A percentile compares a stretch with the other conserved stretches of the same genome.
phyloP scores from a whole-genome alignment of 2,797 vertebrate genomes.

The Triplophysa bombifrons region DNA sequence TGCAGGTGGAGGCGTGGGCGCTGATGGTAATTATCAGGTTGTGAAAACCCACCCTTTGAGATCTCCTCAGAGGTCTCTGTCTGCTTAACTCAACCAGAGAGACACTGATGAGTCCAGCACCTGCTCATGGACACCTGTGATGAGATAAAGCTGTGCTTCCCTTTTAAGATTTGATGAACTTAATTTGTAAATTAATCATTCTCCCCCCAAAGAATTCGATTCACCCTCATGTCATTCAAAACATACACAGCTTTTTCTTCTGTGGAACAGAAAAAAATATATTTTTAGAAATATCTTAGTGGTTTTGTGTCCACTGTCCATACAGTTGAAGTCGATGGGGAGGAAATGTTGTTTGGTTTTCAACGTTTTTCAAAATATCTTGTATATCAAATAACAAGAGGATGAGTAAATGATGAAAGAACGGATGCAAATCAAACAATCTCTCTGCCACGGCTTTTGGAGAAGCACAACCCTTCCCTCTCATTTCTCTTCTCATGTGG shows the following conservation, averaged over 20 bases:
- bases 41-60: background rate
- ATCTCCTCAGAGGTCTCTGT: background rate
- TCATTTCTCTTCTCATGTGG: background rate
- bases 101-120: background rate
- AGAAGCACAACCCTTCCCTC: background rate
- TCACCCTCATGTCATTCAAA: no score
- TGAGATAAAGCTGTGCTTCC: background rate
- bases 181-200: no score
- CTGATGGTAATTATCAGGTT: conserved; percentile 31
- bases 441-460: background rate
- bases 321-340: no score
- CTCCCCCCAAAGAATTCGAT: no score
- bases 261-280: no score
- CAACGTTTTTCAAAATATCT: no score
- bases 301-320: no score
- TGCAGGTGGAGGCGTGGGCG: conserved; percentile 3
- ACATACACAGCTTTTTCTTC: no score
- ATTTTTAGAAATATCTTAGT: no score
- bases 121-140: conserved; percentile 1
- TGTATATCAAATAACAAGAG: background rate
- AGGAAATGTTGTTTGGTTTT: no score
- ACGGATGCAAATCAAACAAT: background rate
- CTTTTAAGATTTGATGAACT: background rate
- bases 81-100: background rate
- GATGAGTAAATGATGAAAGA: background rate